Base-by-base conservation (phyloP, 1,140 invertebrate species). In the Heliconius melpomene region DNA sequence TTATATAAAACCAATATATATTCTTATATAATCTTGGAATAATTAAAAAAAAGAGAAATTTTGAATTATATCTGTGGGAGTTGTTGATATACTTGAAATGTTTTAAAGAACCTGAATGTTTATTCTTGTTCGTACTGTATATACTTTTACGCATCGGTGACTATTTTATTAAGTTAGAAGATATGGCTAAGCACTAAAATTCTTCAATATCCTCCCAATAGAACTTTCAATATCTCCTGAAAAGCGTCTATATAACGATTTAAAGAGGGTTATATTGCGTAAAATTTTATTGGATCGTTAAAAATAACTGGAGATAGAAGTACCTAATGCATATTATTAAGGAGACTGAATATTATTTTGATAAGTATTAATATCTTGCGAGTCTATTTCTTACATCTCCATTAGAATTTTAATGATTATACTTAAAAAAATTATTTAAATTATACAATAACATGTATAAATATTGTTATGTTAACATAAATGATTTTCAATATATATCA, bases 221-320 rank as follows among this genome's bases (percentile, higher is more conserved):
- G 60, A 66, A 26, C 23, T 13, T 66, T 66, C 26, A 60, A 66
- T 66, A 26, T 66, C n/a, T 9, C 23, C 23, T 23, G 54, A 60
- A 60, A 60, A 60, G n/a, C 20, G 54, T 23, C 54, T 26, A 60
- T 57, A 57, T 57, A 66, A 66, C 60, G 60, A 66, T 66, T 13
- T 26, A 66, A 3, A 66, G 60, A 66, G 60, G 60, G 60, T 66
- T 66, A 23, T 13, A 26, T 66, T 66, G 26, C 60, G 60, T 66
- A 66, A 66, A 66, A 66, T 66, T 66, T 66, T 66, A 66, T 66
- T 66, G 13, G 26, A 5, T 16, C 60, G 60, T 66, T 66, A 66
- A 32, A 32, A 32, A 32, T 32, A 3, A 32, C 2, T 32, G 2
- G 29, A 32, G 29, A 29, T 2, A 32, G 29, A 32, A 32, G 29